Percentiles rank a stretch among this genome's conserved stretches.
phyloP scores from a whole-genome alignment of 2,113 vertebrate genomes.

The Aleadryas rufinucha region DNA sequence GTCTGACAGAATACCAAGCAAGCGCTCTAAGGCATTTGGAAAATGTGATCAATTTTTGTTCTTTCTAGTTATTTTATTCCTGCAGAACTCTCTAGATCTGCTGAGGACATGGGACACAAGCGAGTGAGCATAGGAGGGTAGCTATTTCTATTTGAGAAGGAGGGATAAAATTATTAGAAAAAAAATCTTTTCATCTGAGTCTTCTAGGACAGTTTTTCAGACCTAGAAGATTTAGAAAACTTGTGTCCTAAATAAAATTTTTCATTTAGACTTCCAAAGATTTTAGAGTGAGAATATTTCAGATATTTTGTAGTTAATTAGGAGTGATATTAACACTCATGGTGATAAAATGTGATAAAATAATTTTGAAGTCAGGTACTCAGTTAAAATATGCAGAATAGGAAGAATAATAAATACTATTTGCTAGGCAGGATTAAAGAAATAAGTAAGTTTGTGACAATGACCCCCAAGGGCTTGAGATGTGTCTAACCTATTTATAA shows the following conservation, averaged over 20 bases:
- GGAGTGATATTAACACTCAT: neutral
- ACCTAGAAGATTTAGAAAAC: neutral
- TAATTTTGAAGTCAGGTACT: neutral
- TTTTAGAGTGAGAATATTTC: neutral
- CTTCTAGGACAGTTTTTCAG: neutral
- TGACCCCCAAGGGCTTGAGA: neutral
- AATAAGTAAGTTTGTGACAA: neutral
- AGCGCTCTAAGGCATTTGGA: neutral
- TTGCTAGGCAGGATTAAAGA: neutral
- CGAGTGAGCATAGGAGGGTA: neutral
- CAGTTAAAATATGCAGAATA: neutral
- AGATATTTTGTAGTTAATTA: neutral
- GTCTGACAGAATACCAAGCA: neutral
- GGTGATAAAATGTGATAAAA: neutral
- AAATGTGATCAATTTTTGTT: neutral
- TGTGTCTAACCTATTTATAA: conserved; percentile 2
- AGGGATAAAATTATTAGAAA: neutral
- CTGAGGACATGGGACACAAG: neutral
- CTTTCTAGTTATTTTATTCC: neutral
- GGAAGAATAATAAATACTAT: neutral
- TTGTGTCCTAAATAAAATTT: neutral
- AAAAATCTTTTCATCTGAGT: neutral
- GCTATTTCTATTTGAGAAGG: neutral
- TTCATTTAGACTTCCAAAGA: neutral
- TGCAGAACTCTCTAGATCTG: neutral